phyloP scores from a whole-genome alignment of 2,797 vertebrate genomes.

The Heteromormyrus szaboi region DNA sequence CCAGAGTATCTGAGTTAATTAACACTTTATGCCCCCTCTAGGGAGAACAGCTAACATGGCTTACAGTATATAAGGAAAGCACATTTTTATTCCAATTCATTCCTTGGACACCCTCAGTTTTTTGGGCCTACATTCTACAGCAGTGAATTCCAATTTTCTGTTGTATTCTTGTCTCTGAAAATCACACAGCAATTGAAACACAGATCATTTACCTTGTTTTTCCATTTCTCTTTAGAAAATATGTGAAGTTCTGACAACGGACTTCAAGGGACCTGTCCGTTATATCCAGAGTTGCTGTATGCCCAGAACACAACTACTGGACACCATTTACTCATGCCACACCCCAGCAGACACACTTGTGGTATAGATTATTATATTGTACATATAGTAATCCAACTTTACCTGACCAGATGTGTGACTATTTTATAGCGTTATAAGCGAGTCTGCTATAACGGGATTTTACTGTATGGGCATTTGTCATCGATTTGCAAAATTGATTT shows the following conservation, averaged over 20 bases:
- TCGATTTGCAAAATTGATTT: not conserved
- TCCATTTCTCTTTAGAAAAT: not conserved
- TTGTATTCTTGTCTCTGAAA: not conserved
- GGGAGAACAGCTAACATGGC: not conserved
- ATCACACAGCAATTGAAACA: not conserved
- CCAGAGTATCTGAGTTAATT: not conserved
- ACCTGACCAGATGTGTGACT: no score
- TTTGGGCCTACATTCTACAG: not conserved
- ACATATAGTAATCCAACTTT: no score
- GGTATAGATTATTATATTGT: no score
- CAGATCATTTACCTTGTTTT: not conserved
- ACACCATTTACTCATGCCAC: no score
- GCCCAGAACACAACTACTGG: no score
- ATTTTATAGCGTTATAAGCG: no score
- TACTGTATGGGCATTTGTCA: not conserved
- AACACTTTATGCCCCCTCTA: not conserved
- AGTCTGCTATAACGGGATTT: no score
- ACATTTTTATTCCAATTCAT: not conserved
- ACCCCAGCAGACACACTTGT: no score
- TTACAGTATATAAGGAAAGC: not conserved
- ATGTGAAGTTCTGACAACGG: no score
- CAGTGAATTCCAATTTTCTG: not conserved
- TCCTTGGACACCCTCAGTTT: not conserved
- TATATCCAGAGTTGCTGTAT: no score
- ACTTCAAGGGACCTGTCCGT: no score